Percentiles rank a stretch among this genome's conserved stretches.
These are phyloP conservation scores for Hippoglossus hippoglossus DNA, from an alignment of 2,797 vertebrate genomes.

Conservation along the genomic window DNA sequence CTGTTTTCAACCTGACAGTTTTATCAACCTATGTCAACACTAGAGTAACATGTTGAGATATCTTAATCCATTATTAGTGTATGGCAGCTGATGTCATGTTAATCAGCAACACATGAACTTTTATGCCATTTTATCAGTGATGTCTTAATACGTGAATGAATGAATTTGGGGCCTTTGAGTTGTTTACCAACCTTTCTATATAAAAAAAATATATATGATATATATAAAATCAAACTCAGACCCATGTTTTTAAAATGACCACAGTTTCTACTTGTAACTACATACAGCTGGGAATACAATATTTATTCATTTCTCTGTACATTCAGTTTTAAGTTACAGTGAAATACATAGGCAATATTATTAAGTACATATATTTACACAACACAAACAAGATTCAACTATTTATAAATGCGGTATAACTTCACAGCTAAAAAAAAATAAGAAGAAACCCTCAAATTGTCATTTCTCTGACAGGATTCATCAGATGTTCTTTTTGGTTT, in stretches of 20 bases:
- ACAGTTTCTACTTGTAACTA: slow-evolving; percentile 9
- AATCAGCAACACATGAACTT: slow-evolving; percentile 17
- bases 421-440: slow-evolving; percentile 17
- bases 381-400: slow-evolving; percentile 13
- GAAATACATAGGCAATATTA: slow-evolving; percentile 3
- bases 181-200: slow-evolving; percentile 16
- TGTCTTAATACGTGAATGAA: slow-evolving; percentile 27
- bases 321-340: slow-evolving; percentile 12
- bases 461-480: neutral
- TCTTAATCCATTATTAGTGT: neutral
- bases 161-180: slow-evolving; percentile 14
- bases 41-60: too few relatives aligned
- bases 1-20: too few relatives aligned
- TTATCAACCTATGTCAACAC: too few relatives aligned
- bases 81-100: slow-evolving; percentile 50
- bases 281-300: slow-evolving; percentile 16
- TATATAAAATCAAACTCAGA: neutral
- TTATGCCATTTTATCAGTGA: slow-evolving; percentile 24
- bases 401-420: slow-evolving; percentile 3
- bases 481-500: neutral
- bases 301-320: slow-evolving; percentile 8
- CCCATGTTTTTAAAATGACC: neutral
- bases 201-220: slow-evolving; percentile 3
- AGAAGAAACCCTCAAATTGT: neutral
- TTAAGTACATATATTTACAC: slow-evolving; percentile 15